These are phyloP conservation scores for Cantharis flavilabris DNA, from an alignment of 2,888 invertebrate species.

Conservation along the genomic window DNA sequence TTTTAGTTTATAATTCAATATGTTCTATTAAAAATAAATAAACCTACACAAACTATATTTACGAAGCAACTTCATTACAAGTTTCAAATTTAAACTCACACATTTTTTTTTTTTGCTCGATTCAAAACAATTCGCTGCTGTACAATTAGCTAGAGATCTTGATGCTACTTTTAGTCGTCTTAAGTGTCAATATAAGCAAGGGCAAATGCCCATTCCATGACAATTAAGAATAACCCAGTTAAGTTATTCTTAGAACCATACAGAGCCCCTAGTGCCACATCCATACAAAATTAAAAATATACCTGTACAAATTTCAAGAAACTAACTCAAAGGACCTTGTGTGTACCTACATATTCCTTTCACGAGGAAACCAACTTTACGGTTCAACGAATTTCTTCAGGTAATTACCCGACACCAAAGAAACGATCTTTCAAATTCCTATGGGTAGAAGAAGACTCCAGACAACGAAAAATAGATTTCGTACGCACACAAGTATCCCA, in stretches of 20 bases:
- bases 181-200: background rate
- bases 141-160: background rate
- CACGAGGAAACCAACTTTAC: background rate
- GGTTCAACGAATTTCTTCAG: background rate
- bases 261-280: background rate
- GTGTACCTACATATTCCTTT: background rate
- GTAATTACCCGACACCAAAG: background rate
- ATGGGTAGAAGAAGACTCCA: background rate
- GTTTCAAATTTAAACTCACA: background rate
- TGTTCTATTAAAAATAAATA: background rate
- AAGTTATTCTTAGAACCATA: background rate
- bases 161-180: background rate
- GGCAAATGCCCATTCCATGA: background rate
- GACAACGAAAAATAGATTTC: background rate
- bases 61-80: background rate
- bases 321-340: background rate
- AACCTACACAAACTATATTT: background rate
- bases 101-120: background rate
- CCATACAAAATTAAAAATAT: background rate
- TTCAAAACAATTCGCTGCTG: background rate
- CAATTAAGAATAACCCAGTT: background rate
- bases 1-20: background rate
- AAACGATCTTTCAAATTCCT: background rate
- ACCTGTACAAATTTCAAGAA: background rate
- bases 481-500: background rate